Conservation (phyloP, 2,888 invertebrate genomes). For the Tiliacea citrago region DNA sequence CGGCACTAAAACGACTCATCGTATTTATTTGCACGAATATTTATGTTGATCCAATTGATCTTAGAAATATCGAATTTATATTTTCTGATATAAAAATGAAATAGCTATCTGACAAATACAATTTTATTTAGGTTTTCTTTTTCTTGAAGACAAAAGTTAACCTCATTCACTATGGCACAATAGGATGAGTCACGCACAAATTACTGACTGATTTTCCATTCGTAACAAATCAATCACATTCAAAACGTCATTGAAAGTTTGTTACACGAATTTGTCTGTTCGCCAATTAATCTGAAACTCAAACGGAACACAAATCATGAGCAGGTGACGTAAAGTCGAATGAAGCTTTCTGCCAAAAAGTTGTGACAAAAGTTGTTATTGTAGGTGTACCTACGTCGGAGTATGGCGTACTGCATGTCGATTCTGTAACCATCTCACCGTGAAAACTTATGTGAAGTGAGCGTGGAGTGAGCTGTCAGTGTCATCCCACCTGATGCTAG, state of each 20-base stretch:
- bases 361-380: slow-evolving; percentile 76
- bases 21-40: slow-evolving; percentile 41
- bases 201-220: slow-evolving; percentile 27
- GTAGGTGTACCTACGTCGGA: slow-evolving; percentile 62
- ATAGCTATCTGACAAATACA: slow-evolving; percentile 17
- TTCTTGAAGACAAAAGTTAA: neutral
- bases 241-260: slow-evolving; percentile 48
- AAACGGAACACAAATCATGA: slow-evolving; percentile 59
- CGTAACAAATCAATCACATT: slow-evolving; percentile 49
- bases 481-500: too few relatives aligned
- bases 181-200: slow-evolving; percentile 17
- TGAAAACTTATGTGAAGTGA: too few relatives aligned
- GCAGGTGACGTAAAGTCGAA: slow-evolving; percentile 66
- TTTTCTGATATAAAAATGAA: slow-evolving; percentile 16
- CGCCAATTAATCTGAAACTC: slow-evolving; percentile 60
- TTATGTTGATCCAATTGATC: slow-evolving; percentile 46
- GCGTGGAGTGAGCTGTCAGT: too few relatives aligned
- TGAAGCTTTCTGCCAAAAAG: slow-evolving; percentile 75
- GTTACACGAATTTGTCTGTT: slow-evolving; percentile 55
- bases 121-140: neutral
- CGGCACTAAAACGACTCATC: neutral
- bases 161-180: neutral
- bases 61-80: slow-evolving; percentile 37
- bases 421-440: too few relatives aligned
- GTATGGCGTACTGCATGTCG: slow-evolving; percentile 43